A percentile compares a stretch with the other conserved stretches of the same genome.
Conservation (phyloP, 2,113 vertebrate genomes). For the Microcebus ravelobensis region DNA sequence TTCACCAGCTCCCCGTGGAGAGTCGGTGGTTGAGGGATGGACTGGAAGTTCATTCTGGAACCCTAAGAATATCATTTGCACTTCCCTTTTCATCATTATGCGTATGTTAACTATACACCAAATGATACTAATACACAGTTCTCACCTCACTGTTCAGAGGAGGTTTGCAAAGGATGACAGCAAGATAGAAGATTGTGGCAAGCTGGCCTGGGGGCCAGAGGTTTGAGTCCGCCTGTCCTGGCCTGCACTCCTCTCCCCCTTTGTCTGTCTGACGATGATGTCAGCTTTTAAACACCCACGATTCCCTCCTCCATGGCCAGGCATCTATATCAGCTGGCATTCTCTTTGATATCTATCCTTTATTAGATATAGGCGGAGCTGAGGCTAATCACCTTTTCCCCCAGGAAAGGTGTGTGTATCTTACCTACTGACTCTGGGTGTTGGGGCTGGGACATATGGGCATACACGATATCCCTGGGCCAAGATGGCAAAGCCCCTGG, state of each 20-base stretch:
- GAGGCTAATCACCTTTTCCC: neutral
- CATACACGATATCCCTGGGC: neutral
- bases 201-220: neutral
- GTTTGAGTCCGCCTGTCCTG: neutral
- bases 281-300: neutral
- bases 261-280: neutral
- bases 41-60: neutral
- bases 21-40: neutral
- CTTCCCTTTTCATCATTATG: neutral
- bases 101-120: neutral
- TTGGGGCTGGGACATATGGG: neutral
- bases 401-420: neutral
- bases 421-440: neutral
- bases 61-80: neutral
- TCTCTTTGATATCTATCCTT: neutral
- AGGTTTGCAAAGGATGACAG: neutral
- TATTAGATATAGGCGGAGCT: neutral
- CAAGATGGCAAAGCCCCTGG: neutral
- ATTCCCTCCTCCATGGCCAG: neutral
- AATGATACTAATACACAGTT: accelerated
- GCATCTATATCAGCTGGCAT: neutral
- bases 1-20: neutral
- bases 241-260: neutral
- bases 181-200: neutral
- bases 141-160: neutral